Percentiles rank a stretch among this genome's conserved stretches.
Conservation (phyloP, 1,140 invertebrate genomes). For the Bombus turneri region DNA sequence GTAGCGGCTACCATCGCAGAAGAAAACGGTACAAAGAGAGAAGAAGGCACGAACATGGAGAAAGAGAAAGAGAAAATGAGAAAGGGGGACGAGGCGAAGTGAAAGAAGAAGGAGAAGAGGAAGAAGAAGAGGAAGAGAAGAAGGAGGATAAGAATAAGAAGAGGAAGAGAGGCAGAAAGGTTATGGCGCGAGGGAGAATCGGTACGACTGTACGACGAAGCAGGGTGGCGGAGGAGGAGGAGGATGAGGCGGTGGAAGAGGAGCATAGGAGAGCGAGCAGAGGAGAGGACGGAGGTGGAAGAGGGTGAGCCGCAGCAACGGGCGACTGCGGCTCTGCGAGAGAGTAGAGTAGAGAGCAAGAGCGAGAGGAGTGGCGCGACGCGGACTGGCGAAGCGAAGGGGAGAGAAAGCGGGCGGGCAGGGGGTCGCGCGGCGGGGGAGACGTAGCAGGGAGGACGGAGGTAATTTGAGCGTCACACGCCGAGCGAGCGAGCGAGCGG, state of each 20-base stretch:
- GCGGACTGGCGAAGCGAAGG: constrained; percentile 34
- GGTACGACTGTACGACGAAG: constrained; percentile 42
- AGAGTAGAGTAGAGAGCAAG: constrained; percentile 1
- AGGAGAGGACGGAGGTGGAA: background rate
- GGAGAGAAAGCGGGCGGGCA: constrained; percentile 22
- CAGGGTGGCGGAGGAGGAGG: constrained; percentile 21
- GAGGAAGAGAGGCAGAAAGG: constrained; percentile 5
- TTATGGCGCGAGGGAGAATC: constrained; percentile 54
- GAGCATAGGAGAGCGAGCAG: background rate
- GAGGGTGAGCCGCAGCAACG: constrained; percentile 32
- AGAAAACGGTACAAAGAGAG: constrained; percentile 3
- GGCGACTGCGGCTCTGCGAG: constrained; percentile 45
- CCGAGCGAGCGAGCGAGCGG: constrained; percentile 79
- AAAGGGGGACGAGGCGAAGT: constrained; percentile 15
- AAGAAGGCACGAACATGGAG: background rate
- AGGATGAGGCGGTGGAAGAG: background rate
- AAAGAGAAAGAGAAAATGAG: constrained; percentile 32
- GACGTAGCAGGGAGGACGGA: constrained; percentile 66
- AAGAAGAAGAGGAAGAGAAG: background rate
- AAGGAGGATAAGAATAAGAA: background rate
- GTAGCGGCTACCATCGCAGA: background rate
- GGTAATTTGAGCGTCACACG: constrained; percentile 82
- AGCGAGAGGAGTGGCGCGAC: constrained; percentile 33
- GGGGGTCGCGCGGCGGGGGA: constrained; percentile 40
- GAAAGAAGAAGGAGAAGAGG: background rate